Percentiles rank a stretch among this genome's conserved stretches.
Evolutionary conservation across 1,140 invertebrate genomes (phyloP).

Genomic region (Steinernema khuongi): DNA sequence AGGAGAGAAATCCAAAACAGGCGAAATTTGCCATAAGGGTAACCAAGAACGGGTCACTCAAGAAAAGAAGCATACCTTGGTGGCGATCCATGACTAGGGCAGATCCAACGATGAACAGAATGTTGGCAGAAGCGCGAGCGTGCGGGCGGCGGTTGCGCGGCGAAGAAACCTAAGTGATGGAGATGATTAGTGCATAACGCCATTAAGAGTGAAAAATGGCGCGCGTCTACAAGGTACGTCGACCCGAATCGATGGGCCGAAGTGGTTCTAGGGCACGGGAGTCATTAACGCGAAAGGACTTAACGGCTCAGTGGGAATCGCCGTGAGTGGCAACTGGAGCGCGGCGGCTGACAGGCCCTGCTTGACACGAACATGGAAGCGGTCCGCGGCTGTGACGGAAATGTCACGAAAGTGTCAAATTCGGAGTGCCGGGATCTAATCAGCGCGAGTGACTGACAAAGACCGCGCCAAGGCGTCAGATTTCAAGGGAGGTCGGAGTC

Average conservation of each 20-base stretch:
- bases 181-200: not conserved
- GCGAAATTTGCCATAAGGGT: too few species aligned
- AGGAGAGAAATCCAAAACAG: too few species aligned
- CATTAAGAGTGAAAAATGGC: conserved; percentile 15
- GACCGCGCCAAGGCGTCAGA: not conserved
- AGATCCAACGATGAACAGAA: not conserved
- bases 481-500: conserved; percentile 4
- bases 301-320: too few species aligned
- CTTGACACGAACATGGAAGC: not conserved
- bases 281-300: not conserved
- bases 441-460: conserved; percentile 2
- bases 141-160: not conserved
- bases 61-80: conserved; percentile 6
- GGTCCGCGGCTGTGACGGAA: not conserved
- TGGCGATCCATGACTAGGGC: conserved; percentile 6
- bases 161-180: not conserved
- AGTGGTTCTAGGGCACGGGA: not conserved
- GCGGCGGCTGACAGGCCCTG: not conserved
- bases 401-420: conserved; percentile 11
- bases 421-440: not conserved
- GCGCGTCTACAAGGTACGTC: not conserved
- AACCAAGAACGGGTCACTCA: too few species aligned
- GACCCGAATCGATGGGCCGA: not conserved
- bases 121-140: not conserved
- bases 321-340: not conserved